Conservation (phyloP, 2,888 invertebrate genomes). For the Caenorhabditis panamensis region DNA sequence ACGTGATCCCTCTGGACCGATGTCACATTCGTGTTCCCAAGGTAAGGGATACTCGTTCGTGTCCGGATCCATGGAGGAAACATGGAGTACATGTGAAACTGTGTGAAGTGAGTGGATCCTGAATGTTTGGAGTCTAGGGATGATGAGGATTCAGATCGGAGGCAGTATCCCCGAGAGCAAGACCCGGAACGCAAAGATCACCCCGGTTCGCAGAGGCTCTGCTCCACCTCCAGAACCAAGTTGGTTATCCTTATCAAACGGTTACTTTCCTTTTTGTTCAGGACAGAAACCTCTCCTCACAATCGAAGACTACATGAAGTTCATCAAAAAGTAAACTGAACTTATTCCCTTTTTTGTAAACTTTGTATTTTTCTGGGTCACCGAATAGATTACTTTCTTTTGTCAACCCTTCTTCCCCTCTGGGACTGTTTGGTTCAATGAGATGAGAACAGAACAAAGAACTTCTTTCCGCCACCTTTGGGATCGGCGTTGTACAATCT, state of each 20-base stretch:
- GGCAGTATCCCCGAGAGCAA: slow-evolving; percentile 40
- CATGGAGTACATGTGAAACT: slow-evolving; percentile 55
- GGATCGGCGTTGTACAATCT: slow-evolving; percentile 49
- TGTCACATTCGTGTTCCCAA: slow-evolving; percentile 24
- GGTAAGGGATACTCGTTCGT: slow-evolving; percentile 28
- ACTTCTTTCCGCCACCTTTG: slow-evolving; percentile 29
- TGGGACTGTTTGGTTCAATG: neutral
- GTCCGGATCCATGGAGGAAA: slow-evolving; percentile 59
- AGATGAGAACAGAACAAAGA: neutral
- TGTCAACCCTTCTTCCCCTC: neutral
- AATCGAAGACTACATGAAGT: slow-evolving; percentile 47
- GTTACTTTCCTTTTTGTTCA: slow-evolving; percentile 11
- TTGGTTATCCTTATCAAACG: too few relatives aligned
- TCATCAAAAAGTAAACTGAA: slow-evolving; percentile 13
- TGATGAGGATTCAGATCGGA: slow-evolving; percentile 40
- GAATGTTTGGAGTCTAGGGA: too few relatives aligned
- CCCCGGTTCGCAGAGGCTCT: slow-evolving; percentile 33
- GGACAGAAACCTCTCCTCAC: slow-evolving; percentile 37
- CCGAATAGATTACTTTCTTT: neutral
- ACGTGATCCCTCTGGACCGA: slow-evolving; percentile 46
- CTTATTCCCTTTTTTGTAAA: neutral
- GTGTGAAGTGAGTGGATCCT: slow-evolving; percentile 44
- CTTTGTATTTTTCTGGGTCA: neutral
- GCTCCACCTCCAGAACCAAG: slow-evolving; percentile 43
- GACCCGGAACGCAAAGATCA: slow-evolving; percentile 13